phyloP scores from a whole-genome alignment of 2,888 invertebrate genomes.

The Microchrysa polita region DNA sequence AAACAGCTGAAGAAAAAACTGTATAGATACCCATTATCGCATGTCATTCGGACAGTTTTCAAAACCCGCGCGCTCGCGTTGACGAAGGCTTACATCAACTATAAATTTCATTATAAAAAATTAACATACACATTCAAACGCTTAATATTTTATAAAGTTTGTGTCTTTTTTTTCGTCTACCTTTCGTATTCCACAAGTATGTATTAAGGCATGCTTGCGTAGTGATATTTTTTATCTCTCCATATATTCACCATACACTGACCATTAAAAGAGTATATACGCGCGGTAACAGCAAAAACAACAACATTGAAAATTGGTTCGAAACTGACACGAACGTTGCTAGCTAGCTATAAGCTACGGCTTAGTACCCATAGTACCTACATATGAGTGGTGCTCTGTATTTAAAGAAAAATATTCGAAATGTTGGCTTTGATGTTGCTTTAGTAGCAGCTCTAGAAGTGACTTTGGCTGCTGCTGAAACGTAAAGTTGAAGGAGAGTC shows the following conservation, averaged over 20 bases:
- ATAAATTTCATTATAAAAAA: constrained; percentile 39
- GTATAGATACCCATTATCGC: constrained; percentile 8
- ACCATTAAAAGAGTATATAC: constrained; percentile 13
- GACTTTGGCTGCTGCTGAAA: too few species aligned
- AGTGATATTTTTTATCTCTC: constrained; percentile 19
- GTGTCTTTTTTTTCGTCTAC: not conserved
- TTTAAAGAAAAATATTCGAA: too few species aligned
- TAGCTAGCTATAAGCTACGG: too few species aligned
- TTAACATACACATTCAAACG: constrained; percentile 24
- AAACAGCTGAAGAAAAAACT: not conserved
- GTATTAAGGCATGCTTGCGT: not conserved
- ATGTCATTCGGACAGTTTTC: constrained; percentile 31
- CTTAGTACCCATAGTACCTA: too few species aligned
- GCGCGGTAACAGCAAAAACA: constrained; percentile 8
- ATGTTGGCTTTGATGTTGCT: too few species aligned
- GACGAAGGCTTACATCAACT: constrained; percentile 33
- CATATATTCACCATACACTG: constrained; percentile 10
- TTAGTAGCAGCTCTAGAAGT: too few species aligned
- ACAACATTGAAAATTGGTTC: not conserved
- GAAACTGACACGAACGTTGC: constrained; percentile 3
- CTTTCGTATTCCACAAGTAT: not conserved
- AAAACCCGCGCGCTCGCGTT: not conserved
- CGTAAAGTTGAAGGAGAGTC: too few species aligned
- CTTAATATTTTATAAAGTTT: not conserved
- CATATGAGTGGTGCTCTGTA: too few species aligned